These are phyloP conservation scores for Panonychus citri DNA, from an alignment of 1,140 invertebrate species.

Conservation along the genomic window DNA sequence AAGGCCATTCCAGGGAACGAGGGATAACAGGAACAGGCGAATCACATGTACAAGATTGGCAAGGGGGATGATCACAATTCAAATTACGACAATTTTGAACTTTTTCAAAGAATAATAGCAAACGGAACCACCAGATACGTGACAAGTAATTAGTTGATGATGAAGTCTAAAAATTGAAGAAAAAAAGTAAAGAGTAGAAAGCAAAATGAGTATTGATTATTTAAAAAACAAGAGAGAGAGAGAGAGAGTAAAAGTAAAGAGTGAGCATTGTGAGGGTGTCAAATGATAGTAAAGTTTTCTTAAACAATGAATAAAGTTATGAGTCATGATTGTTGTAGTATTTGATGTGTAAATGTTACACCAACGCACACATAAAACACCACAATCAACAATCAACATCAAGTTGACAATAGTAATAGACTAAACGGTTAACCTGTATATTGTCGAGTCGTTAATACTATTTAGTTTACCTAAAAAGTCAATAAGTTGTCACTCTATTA, in stretches of 20 bases:
- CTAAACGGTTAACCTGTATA: too few species aligned
- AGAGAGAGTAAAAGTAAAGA: not conserved
- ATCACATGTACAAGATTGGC: slow-evolving; percentile 39
- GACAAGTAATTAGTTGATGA: slow-evolving; percentile 37
- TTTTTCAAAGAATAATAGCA: slow-evolving; percentile 58
- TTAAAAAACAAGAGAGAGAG: not conserved
- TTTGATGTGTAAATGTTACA: too few species aligned
- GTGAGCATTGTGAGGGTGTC: too few species aligned
- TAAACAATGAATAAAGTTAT: too few species aligned
- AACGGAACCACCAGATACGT: slow-evolving; percentile 56
- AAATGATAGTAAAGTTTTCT: too few species aligned
- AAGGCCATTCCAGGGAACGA: slow-evolving; percentile 57
- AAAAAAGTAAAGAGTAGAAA: not conserved
- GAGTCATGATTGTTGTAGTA: too few species aligned
- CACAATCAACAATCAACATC: too few species aligned
- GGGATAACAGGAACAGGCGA: slow-evolving; percentile 33
- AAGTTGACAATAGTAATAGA: too few species aligned
- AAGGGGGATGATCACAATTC: not conserved
- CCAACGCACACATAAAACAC: too few species aligned
- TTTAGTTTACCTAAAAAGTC: too few species aligned
- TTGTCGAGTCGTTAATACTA: too few species aligned
- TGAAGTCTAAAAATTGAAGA: not conserved
- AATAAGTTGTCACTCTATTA: too few species aligned
- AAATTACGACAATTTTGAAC: not conserved
- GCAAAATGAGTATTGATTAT: not conserved